These are phyloP conservation scores for Wasmannia auropunctata DNA, from an alignment of 1,140 invertebrate species.

Conservation along the genomic window DNA sequence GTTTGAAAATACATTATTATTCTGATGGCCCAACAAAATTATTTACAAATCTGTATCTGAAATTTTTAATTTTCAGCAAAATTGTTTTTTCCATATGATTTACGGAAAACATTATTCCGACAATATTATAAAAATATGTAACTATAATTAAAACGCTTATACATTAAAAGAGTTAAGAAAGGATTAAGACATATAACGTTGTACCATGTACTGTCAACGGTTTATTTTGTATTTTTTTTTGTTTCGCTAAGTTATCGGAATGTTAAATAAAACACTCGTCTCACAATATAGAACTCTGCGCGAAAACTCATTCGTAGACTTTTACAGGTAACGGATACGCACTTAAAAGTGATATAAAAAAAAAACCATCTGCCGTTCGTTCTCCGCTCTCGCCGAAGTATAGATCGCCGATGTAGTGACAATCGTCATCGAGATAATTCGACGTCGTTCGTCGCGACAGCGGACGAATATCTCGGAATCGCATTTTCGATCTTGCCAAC, in stretches of 20 bases:
- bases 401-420: constrained; percentile 21
- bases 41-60: no score
- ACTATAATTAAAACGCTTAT: no score
- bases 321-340: constrained; percentile 43
- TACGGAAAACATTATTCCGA: no score
- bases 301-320: constrained; percentile 44
- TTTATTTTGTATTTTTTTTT: constrained; percentile 64
- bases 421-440: constrained; percentile 29
- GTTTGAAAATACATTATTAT: no score
- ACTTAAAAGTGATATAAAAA: constrained; percentile 34
- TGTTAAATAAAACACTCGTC: constrained; percentile 67
- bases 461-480: neutral
- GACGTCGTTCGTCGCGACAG: neutral
- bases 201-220: constrained; percentile 59
- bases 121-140: no score
- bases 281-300: constrained; percentile 50
- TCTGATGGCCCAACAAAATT: no score
- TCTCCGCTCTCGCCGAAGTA: neutral
- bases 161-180: neutral
- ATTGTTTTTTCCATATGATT: no score
- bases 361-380: constrained; percentile 6
- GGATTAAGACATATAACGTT: no score
- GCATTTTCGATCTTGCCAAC: constrained; percentile 1
- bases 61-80: no score
- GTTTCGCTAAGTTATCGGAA: constrained; percentile 61